phyloP scores from a whole-genome alignment of 2,888 invertebrate species.

The Leucoptera coffeella region DNA sequence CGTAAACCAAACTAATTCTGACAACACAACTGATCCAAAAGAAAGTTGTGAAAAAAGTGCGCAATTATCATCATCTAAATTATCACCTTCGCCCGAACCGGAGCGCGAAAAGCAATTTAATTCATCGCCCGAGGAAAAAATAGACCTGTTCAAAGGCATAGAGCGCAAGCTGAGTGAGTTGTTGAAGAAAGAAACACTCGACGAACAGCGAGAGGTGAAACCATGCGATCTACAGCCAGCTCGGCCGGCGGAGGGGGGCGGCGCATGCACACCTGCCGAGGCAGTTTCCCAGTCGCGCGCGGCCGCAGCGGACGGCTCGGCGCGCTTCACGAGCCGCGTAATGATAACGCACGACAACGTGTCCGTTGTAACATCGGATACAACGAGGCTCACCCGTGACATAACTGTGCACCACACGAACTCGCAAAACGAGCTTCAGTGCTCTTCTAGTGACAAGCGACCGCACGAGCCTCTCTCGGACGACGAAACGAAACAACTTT shows the following conservation, averaged over 20 bases:
- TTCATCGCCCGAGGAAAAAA: conserved; percentile 24
- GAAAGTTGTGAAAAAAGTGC: conserved; percentile 6
- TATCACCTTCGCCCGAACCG: conserved; percentile 29
- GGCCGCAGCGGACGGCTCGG: conserved; percentile 51
- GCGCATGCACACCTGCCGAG: conserved; percentile 42
- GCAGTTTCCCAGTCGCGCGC: conserved; percentile 50
- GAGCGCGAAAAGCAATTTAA: conserved; percentile 12
- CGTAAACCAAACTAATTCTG: too few relatives aligned
- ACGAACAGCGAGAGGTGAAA: conserved; percentile 39
- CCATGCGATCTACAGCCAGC: conserved; percentile 35
- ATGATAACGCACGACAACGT: conserved; percentile 82
- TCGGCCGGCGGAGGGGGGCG: conserved; percentile 33
- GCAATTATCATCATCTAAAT: conserved; percentile 16
- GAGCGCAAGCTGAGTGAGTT: conserved; percentile 49
- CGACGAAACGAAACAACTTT: conserved; percentile 39
- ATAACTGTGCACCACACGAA: conserved; percentile 62
- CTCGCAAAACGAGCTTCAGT: conserved; percentile 43
- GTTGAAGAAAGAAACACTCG: conserved; percentile 49
- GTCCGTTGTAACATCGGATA: conserved; percentile 70
- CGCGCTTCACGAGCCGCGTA: conserved; percentile 81
- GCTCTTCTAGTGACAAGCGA: conserved; percentile 23
- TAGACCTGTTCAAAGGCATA: conserved; percentile 47
- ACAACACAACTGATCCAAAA: conserved; percentile 12
- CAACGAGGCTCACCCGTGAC: conserved; percentile 64
- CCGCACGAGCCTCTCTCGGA: conserved; percentile 34